Percentiles rank a stretch among this genome's conserved stretches.
Evolutionary conservation across 2,113 vertebrate species (phyloP).

Genomic region (Cranoglanis bouderius): DNA sequence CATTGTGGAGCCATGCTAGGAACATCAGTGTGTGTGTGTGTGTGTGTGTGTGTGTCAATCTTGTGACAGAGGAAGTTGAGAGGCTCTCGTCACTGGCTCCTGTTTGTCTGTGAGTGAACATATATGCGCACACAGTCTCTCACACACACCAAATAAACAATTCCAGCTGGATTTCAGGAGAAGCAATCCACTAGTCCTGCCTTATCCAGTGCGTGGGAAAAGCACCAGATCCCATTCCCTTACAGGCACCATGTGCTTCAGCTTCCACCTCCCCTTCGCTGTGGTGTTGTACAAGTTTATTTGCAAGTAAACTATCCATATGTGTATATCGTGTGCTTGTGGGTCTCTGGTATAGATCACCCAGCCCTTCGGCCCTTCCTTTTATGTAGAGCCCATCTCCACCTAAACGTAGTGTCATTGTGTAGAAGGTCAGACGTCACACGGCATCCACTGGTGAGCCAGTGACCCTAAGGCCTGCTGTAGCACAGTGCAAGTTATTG

Average conservation of each 20-base stretch:
- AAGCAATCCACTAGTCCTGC: slow-evolving; percentile 63
- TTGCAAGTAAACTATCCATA: slow-evolving; percentile 15
- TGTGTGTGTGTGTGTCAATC: slow-evolving; percentile 34
- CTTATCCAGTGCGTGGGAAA: slow-evolving; percentile 75
- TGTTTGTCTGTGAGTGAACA: slow-evolving; percentile 73
- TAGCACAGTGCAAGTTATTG: slow-evolving; percentile 52
- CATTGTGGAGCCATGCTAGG: slow-evolving; percentile 53
- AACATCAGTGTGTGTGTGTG: slow-evolving; percentile 53
- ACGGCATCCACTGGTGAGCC: slow-evolving; percentile 63
- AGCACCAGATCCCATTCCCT: slow-evolving; percentile 57
- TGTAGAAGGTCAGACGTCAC: slow-evolving; percentile 80
- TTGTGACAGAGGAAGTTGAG: slow-evolving; percentile 55
- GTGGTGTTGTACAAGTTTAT: neutral
- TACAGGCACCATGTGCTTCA: slow-evolving; percentile 25
- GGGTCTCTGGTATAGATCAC: slow-evolving; percentile 11
- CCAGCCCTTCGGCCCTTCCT: slow-evolving; percentile 34
- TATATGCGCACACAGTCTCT: slow-evolving; percentile 43
- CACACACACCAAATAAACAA: slow-evolving; percentile 40
- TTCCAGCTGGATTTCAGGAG: slow-evolving; percentile 30
- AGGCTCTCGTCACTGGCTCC: slow-evolving; percentile 70
- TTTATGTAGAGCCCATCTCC: slow-evolving; percentile 50
- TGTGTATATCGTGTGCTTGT: slow-evolving; percentile 33
- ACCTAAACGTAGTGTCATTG: slow-evolving; percentile 73
- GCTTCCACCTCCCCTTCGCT: slow-evolving; percentile 41
- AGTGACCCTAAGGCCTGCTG: slow-evolving; percentile 35